Base-by-base conservation (phyloP, 1,140 invertebrate genomes). In the Ceratina japonica region DNA sequence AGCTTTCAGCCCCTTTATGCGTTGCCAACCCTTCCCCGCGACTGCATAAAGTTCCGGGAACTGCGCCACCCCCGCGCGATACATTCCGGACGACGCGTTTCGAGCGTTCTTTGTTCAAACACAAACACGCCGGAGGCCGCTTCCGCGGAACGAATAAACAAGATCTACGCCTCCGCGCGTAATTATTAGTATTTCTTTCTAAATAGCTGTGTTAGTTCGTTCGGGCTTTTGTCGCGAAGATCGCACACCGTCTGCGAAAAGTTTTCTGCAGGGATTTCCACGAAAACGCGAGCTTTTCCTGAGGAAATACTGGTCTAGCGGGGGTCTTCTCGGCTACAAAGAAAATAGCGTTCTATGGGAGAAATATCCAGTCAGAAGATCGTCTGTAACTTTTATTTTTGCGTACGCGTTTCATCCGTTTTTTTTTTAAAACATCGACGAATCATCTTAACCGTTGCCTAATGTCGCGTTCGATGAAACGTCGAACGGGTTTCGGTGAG, bases 141-240 rank as follows among this genome's bases (percentile, higher is more conserved):
- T 77, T 64, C 56, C 37, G 5, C 27, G 24, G 18, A 49, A 83
- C 82, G 86, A 90, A 90, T 92, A 92, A 92, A 92, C 85, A 89
- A 90, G 88, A 92, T 91, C 87, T 91, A 89, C 80, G 77, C 77
- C 71, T 79, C 77, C 88, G 89, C 88, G 90, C 89, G 90, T 90
- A 91, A 92, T 92, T 92, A 92, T 92, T 89, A 91, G 92, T 91
- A 90, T 86, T 91, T 90, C 90, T 92, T 91, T 88, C 83, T 86
- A 85, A 90, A 90, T 87, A 86, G 86, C 88, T 76, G 59, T 85
- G 58, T 65, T 65, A 52, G 56, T 22, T 68, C 37, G 13, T 51
- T 44, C 49, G 10, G 62, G 62, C 71, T 76, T 69, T 79, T 20
- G 15, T 13, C 18, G 22, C 20, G 15, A n/a, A 49, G 27, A 80